These are phyloP conservation scores for Mya arenaria DNA, from an alignment of 1,140 invertebrate species.

Conservation along the genomic window DNA sequence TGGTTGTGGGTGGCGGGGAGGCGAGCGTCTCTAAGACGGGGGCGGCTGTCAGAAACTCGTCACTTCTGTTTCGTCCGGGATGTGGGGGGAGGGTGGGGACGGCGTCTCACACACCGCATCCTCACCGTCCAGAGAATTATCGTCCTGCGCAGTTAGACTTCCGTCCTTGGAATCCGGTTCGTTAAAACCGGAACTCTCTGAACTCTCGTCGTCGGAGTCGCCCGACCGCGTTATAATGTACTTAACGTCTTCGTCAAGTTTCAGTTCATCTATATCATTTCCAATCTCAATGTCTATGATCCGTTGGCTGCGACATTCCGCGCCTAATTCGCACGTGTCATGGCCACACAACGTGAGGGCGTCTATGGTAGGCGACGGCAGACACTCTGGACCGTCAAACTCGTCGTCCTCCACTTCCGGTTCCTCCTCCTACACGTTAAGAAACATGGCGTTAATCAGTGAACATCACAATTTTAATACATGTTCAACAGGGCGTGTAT, in stretches of 20 bases:
- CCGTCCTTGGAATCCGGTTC: constrained; percentile 72
- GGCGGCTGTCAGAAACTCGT: too few relatives aligned
- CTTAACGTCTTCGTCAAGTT: constrained; percentile 71
- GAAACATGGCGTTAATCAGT: too few relatives aligned
- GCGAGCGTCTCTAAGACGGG: too few relatives aligned
- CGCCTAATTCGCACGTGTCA: constrained; percentile 27
- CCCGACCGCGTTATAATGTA: constrained; percentile 67
- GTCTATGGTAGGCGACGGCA: constrained; percentile 40
- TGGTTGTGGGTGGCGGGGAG: too few relatives aligned
- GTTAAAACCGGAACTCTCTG: constrained; percentile 76
- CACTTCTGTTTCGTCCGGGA: neutral
- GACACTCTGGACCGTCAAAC: constrained; percentile 27
- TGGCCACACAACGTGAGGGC: constrained; percentile 35
- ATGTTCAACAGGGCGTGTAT: too few relatives aligned
- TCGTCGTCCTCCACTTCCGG: constrained; percentile 64
- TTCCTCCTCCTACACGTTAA: constrained; percentile 60
- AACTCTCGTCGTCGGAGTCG: constrained; percentile 78
- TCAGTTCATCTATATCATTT: constrained; percentile 75
- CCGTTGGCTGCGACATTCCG: constrained; percentile 55
- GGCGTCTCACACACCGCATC: constrained; percentile 63
- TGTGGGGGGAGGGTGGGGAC: constrained; percentile 29
- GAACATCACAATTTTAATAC: too few relatives aligned
- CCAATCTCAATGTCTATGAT: constrained; percentile 77
- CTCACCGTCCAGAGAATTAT: constrained; percentile 57
- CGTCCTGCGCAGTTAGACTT: constrained; percentile 54